These are phyloP conservation scores for Microplitis deprimator DNA, from an alignment of 2,888 invertebrate species.

Conservation along the genomic window DNA sequence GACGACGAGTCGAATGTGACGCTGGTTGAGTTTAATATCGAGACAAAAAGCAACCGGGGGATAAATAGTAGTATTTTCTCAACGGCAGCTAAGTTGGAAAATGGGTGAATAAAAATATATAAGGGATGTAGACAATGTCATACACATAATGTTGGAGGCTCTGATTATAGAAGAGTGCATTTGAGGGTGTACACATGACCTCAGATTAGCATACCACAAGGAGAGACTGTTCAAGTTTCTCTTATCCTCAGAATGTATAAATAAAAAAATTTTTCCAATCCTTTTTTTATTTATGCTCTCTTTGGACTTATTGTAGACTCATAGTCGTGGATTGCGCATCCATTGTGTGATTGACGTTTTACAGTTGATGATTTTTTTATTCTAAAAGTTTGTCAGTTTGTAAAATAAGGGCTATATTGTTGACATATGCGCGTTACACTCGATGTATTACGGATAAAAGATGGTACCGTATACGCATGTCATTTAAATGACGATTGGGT, in stretches of 20 bases:
- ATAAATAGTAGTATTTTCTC: slow-evolving; percentile 49
- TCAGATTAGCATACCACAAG: slow-evolving; percentile 10
- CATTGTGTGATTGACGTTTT: slow-evolving; percentile 20
- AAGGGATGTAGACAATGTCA: slow-evolving; percentile 18
- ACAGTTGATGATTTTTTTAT: slow-evolving; percentile 24
- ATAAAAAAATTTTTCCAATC: neutral
- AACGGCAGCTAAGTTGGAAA: slow-evolving; percentile 44
- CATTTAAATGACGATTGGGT: slow-evolving; percentile 16
- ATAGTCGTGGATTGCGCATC: neutral
- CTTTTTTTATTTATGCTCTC: neutral
- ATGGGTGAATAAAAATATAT: slow-evolving; percentile 28
- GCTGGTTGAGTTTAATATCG: slow-evolving; percentile 34
- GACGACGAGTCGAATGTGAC: slow-evolving; percentile 22
- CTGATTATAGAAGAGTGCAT: slow-evolving; percentile 19
- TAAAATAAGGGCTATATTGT: neutral
- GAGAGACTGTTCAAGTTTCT: slow-evolving; percentile 2
- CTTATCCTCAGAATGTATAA: neutral
- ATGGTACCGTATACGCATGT: neutral
- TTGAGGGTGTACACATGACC: slow-evolving; percentile 14
- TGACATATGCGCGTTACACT: neutral
- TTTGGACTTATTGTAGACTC: neutral
- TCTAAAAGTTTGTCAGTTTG: slow-evolving; percentile 3
- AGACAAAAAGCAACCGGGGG: slow-evolving; percentile 50
- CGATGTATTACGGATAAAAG: neutral
- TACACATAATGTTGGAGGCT: slow-evolving; percentile 5